Evolutionary conservation across 2,113 vertebrate species (phyloP).

Genomic region (Cercocebus atys): DNA sequence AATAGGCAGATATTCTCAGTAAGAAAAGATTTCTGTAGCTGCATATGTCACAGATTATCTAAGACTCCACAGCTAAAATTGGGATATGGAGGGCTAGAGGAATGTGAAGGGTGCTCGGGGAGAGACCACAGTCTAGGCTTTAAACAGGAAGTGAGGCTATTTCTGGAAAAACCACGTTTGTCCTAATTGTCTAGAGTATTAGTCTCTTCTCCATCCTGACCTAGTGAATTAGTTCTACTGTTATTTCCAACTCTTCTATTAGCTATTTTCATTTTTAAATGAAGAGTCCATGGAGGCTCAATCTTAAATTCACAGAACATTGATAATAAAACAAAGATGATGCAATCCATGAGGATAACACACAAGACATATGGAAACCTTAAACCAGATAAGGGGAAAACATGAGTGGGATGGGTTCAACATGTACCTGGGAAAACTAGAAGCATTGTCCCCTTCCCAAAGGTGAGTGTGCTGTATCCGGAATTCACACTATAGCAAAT

Average conservation of each 20-base stretch:
- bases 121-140: not conserved
- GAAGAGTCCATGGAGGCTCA: not conserved
- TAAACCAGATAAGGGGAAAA: not conserved
- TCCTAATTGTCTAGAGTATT: not conserved
- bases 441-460: constrained; percentile 79
- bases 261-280: constrained; percentile 25
- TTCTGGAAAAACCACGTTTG: constrained; percentile 2
- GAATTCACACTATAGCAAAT: constrained; percentile 36
- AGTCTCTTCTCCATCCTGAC: not conserved
- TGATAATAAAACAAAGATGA: not conserved
- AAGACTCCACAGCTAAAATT: not conserved
- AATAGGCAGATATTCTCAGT: constrained; percentile 24
- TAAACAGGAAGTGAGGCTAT: not conserved
- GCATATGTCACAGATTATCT: not conserved
- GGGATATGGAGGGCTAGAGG: not conserved
- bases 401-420: not conserved
- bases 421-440: constrained; percentile 74
- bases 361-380: not conserved
- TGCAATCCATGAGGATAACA: not conserved
- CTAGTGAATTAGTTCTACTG: not conserved
- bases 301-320: not conserved
- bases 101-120: not conserved
- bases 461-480: constrained; percentile 2
- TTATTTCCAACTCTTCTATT: constrained; percentile 12
- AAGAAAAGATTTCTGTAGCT: not conserved